Evolutionary conservation across 2,797 vertebrate genomes (phyloP).

Genomic region (Channallabes apus): DNA sequence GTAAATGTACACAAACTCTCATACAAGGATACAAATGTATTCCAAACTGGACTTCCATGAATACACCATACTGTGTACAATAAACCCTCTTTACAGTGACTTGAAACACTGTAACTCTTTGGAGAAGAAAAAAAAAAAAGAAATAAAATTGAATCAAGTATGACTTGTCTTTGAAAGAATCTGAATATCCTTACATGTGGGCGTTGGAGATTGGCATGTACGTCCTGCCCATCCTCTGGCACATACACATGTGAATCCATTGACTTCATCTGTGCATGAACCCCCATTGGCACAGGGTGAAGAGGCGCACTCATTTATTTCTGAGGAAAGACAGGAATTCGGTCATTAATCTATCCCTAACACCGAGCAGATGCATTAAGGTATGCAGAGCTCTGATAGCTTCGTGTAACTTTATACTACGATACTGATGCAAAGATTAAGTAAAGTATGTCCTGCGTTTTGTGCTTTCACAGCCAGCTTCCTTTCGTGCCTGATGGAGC

Average conservation of each 20-base stretch:
- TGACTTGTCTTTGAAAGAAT: neutral
- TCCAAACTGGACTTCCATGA: no score
- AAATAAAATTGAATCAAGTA: neutral
- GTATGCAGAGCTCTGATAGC: slow-evolving; percentile 22
- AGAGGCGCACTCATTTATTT: slow-evolving; percentile 75
- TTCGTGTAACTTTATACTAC: slow-evolving; percentile 57
- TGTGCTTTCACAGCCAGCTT: slow-evolving; percentile 44
- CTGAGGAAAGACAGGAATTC: slow-evolving; percentile 60
- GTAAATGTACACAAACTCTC: neutral
- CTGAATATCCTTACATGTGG: slow-evolving; percentile 72
- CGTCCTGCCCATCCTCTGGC: slow-evolving; percentile 79
- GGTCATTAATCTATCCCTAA: slow-evolving; percentile 14
- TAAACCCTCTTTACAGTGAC: no score
- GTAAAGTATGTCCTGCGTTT: slow-evolving; percentile 33
- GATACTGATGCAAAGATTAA: slow-evolving; percentile 54
- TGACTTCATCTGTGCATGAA: slow-evolving; percentile 77
- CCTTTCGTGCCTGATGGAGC: slow-evolving; percentile 52
- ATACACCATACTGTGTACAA: no score
- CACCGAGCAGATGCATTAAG: slow-evolving; percentile 38
- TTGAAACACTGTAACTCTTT: no score
- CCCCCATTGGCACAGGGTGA: slow-evolving; percentile 76
- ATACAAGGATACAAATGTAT: no score
- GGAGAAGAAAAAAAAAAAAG: neutral
- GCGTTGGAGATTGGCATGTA: slow-evolving; percentile 77
- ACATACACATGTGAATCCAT: slow-evolving; percentile 79